phyloP scores from a whole-genome alignment of 2,797 vertebrate species.

The Chaunax sp. region DNA sequence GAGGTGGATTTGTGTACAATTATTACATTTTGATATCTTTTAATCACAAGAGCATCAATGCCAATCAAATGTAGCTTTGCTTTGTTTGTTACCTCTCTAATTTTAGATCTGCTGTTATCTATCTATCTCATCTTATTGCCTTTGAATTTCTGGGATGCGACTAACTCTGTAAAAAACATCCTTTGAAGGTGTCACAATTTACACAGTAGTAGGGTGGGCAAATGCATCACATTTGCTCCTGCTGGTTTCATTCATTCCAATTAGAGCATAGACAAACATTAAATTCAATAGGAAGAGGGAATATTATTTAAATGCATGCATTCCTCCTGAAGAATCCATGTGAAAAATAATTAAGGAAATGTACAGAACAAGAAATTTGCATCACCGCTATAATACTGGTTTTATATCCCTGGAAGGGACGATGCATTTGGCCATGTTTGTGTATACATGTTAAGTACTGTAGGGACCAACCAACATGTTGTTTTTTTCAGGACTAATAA shows the following conservation, averaged over 20 bases:
- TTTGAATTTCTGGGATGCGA: conserved; percentile 45
- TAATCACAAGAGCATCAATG: conserved; percentile 32
- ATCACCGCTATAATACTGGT: too few relatives aligned
- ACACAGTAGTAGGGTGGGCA: conserved; percentile 32
- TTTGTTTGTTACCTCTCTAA: conserved; percentile 42
- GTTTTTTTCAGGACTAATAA: too few relatives aligned
- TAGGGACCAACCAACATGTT: too few relatives aligned
- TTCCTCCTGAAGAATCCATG: conserved; percentile 9
- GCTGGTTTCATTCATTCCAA: conserved; percentile 34
- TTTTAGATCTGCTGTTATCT: conserved; percentile 44
- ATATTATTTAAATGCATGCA: background rate
- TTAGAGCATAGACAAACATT: conserved; percentile 23
- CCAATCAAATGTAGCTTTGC: conserved; percentile 30
- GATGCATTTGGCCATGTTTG: too few relatives aligned
- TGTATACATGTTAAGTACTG: too few relatives aligned
- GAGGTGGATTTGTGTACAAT: conserved; percentile 32
- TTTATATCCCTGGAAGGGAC: too few relatives aligned
- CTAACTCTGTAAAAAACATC: conserved; percentile 24
- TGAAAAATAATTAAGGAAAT: conserved; percentile 13
- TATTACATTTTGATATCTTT: conserved; percentile 40
- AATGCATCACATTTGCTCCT: conserved; percentile 41
- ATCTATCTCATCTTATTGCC: conserved; percentile 20
- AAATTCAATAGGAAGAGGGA: conserved; percentile 4
- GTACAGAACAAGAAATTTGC: too few relatives aligned
- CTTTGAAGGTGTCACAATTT: conserved; percentile 58